Evolutionary conservation across 1,140 invertebrate genomes (phyloP).

Genomic region (Apocrypta bakeri): DNA sequence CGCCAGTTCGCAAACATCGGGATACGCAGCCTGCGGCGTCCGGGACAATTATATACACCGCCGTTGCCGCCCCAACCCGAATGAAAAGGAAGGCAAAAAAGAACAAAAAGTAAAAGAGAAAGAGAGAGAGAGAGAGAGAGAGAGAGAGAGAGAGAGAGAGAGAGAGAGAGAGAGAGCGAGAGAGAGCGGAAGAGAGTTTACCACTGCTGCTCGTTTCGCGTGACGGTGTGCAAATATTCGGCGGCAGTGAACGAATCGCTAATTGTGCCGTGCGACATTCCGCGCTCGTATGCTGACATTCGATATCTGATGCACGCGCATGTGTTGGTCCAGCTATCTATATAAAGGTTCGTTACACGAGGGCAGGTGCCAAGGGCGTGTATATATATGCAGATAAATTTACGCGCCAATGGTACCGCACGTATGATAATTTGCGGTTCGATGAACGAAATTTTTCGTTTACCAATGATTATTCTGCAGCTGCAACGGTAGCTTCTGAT

Average conservation of each 20-base stretch:
- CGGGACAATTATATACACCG: constrained; percentile 38
- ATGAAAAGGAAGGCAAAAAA: constrained; percentile 14
- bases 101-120: neutral
- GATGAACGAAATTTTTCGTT: no score
- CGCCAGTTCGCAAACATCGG: constrained; percentile 26
- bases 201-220: neutral
- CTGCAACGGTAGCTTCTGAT: no score
- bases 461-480: no score
- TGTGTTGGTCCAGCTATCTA: neutral
- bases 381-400: neutral
- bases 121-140: constrained; percentile 5
- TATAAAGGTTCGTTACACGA: neutral
- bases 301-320: neutral
- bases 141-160: neutral
- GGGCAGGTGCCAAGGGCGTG: neutral
- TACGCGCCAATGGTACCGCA: neutral
- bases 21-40: constrained; percentile 23
- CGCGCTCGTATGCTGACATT: neutral
- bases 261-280: constrained; percentile 28
- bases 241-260: constrained; percentile 16
- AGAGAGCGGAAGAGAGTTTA: neutral
- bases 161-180: constrained; percentile 3
- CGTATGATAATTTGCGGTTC: neutral
- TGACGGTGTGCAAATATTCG: constrained; percentile 20
- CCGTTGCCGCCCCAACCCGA: neutral